A percentile compares a stretch with the other conserved stretches of the same genome.
phyloP scores from a whole-genome alignment of 2,888 invertebrate genomes.

The Drosophila setosimentum region DNA sequence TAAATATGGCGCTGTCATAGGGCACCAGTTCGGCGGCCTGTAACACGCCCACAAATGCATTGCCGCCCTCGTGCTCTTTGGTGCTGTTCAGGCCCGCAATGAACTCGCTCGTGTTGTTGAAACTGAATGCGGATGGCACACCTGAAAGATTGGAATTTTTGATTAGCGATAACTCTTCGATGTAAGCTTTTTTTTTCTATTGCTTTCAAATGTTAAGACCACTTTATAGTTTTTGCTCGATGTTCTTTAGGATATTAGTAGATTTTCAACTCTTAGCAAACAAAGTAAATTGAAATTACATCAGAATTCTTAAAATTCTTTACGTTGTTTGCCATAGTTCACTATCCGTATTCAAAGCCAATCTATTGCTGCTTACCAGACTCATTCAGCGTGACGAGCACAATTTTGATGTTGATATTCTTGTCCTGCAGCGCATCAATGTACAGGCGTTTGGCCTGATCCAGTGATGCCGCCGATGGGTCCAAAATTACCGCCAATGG shows the following conservation, averaged over 20 bases:
- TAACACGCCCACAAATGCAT: slow-evolving; percentile 87
- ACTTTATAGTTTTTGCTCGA: not conserved
- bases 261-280: not conserved
- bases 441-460: slow-evolving; percentile 83
- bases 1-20: slow-evolving; percentile 88
- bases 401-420: slow-evolving; percentile 84
- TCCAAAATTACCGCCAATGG: slow-evolving; percentile 85
- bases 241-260: not conserved
- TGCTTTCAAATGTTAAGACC: not conserved
- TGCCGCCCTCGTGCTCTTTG: slow-evolving; percentile 85
- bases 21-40: slow-evolving; percentile 88
- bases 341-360: not conserved
- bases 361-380: slow-evolving; percentile 76
- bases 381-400: slow-evolving; percentile 84
- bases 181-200: not conserved
- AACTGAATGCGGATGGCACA: slow-evolving; percentile 83
- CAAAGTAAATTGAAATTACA: not conserved
- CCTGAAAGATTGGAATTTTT: slow-evolving; percentile 62
- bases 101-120: slow-evolving; percentile 84
- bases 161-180: not conserved
- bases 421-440: slow-evolving; percentile 83
- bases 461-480: slow-evolving; percentile 82
- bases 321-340: not conserved
- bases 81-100: slow-evolving; percentile 84
- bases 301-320: not conserved